Conservation (phyloP, 53 echinoderm and acorn worm species). For the Temnopleurus reevesii region DNA sequence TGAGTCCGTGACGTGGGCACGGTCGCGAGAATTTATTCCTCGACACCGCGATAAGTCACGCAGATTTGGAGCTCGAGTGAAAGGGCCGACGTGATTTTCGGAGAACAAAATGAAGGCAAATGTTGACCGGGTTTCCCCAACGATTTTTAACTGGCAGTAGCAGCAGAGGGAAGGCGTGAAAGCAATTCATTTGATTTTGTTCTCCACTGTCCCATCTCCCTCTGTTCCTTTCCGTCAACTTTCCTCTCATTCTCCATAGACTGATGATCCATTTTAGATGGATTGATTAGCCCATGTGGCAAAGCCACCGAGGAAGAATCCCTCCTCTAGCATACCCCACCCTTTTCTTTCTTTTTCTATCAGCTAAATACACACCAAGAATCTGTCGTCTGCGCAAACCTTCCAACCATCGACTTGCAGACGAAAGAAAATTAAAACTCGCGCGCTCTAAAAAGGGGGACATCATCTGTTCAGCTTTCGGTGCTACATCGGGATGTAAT, state of each 20-base stretch:
- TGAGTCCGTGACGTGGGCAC: conserved; percentile 34
- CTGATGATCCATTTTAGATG: conserved; percentile 2
- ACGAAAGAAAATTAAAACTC: conserved; percentile 51
- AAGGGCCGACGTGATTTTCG: conserved; percentile 36
- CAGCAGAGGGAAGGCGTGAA: conserved; percentile 48
- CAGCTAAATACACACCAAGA: conserved; percentile 54
- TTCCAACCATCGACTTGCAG: not conserved
- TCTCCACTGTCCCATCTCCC: not conserved
- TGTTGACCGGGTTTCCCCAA: conserved; percentile 40
- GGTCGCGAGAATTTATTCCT: conserved; percentile 31
- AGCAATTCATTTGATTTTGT: conserved; percentile 50
- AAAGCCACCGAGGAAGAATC: conserved; percentile 10
- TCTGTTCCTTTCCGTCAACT: not conserved
- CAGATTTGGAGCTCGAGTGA: conserved; percentile 47
- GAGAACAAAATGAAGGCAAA: conserved; percentile 43
- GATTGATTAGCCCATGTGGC: conserved; percentile 57
- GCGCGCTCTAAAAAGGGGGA: too few relatives aligned
- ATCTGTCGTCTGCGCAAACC: conserved; percentile 19
- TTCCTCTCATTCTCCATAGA: not conserved
- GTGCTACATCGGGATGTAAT: conserved; percentile 41
- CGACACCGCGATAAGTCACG: conserved; percentile 52
- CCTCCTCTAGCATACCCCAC: conserved; percentile 12
- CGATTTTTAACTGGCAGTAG: conserved; percentile 20
- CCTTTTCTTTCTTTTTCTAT: not conserved
- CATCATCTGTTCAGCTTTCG: conserved; percentile 22